Base-by-base conservation (phyloP, 2,113 vertebrate genomes). In the Pseudolaguvia tuberculata region DNA sequence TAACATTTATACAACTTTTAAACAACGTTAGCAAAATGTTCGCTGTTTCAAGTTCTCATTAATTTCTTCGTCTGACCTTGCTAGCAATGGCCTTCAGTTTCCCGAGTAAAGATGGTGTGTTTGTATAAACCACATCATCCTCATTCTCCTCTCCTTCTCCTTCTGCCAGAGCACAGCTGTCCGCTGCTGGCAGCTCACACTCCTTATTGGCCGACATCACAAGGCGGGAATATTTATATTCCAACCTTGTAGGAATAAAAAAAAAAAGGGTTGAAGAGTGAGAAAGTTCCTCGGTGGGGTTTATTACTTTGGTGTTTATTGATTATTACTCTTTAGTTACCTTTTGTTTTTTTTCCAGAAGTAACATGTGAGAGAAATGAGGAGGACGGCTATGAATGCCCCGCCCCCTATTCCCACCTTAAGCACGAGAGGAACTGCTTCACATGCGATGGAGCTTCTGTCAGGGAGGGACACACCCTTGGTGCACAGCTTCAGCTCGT, bases 291-390 rank as follows among this genome's bases (percentile, higher is more conserved):
- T 13, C 29, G 21, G 25, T 27, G 42, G 20, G 10, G 18, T n/a
- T 23, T 39, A 7, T 1, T 13, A 0, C 2, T 31, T 55, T 3
- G 13, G 25, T 47, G 18, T 48, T 13, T 21, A 5, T 3, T 51
- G 61, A 25, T 15, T 17, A 42, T 2, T 31, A 21, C 25, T 18
- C 10, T 3, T 80, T 84, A 96, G 47, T 81, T 85, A 98, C 97
- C 95, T 94, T 83, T 96, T 94, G 83, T 98, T 99, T 83, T 98
- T 99, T 82, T 98, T 98, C 97, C 97, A 98, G 89, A 98, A 99
- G 86, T 98, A 98, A 84, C 94, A 99, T 68, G 94, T 98, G 82
- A 99, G 89, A 70, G 92, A 94, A 81, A 96, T 82, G 23, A 99
- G 93, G 53, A 99, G 87, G 77, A 94, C 93, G 0, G 94, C 95